phyloP scores from a whole-genome alignment of 2,113 vertebrate genomes.

The Anthoscopus minutus region DNA sequence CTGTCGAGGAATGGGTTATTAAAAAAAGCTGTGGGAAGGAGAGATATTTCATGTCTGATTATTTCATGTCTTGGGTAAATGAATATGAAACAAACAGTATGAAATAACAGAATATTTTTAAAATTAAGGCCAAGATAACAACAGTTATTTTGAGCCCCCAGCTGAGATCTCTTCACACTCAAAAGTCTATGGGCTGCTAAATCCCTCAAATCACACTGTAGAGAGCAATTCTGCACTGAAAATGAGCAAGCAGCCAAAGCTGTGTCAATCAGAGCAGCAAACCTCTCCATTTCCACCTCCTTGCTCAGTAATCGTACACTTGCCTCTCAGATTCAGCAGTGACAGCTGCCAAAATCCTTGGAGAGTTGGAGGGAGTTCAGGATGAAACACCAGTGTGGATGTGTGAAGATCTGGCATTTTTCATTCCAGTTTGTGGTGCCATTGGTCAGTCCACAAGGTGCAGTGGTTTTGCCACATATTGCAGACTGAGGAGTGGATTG shows the following conservation, averaged over 20 bases:
- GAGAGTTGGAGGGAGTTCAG: not conserved
- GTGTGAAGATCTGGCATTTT: not conserved
- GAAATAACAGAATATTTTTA: conserved; percentile 26
- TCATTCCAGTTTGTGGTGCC: accelerated
- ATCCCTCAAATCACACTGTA: not conserved
- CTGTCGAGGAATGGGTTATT: not conserved
- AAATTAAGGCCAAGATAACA: conserved; percentile 35
- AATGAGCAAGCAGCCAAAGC: conserved; percentile 6
- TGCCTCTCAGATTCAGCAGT: not conserved
- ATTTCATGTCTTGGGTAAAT: conserved; percentile 9
- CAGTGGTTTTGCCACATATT: accelerated
- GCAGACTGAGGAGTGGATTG: not conserved
- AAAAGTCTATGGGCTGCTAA: conserved; percentile 1
- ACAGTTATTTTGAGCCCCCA: conserved; percentile 30
- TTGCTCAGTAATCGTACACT: not conserved
- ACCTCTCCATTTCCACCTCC: not conserved
- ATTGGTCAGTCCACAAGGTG: not conserved
- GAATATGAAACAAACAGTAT: conserved; percentile 22
- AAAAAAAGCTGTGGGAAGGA: conserved; percentile 7
- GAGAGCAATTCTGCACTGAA: not conserved
- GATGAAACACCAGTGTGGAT: accelerated
- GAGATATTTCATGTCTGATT: conserved; percentile 33
- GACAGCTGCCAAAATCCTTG: not conserved
- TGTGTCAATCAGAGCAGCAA: not conserved
- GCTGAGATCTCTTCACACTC: conserved; percentile 18